Evolutionary conservation across 2,113 vertebrate species (phyloP), one percentile per base, ranked within the genome.

Genomic region (Upupa epops): DNA sequence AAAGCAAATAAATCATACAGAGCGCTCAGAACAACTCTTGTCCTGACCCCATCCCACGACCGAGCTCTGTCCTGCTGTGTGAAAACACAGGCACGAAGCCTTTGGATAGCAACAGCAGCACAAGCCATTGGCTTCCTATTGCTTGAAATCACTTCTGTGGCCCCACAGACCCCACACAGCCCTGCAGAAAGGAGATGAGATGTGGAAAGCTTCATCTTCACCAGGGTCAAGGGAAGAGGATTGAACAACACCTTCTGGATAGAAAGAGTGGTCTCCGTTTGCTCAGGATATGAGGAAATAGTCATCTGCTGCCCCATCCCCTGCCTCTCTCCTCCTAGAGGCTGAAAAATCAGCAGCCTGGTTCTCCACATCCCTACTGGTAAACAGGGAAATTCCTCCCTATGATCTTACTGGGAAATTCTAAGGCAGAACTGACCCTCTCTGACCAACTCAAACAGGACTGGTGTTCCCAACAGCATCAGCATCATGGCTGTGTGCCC

Each of bases 281-380:
- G 21, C 63, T 61, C 36, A 60, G 29, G 71, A 17, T 37, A 29
- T 1, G 13, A 56, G n/a, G 3, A 70, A 28, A 13, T 4, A 17
- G 7, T 14, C 52, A 42, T 34, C 2, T 48, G 20, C 11, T 18
- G 1, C 80, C 28, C 7, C 0, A 1, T 3, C 11, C 9, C 12
- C 8, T 29, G 4, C 7, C 40, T 20, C 25, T 6, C 14, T 61
- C n/a, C 18, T 36, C 29, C 10, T 42, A 21, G 13, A 32, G 49
- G 66, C 54, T 69, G 61, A 20, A 51, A 31, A 28, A n/a, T 9
- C 48, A 55, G 8, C 34, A 32, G 17, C 6, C 15, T 60, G 58
- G 4, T 25, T 21, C 61, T 19, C 34, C 6, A 2, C 3, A 12
- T 16, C 54, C 48, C 5, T 9, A 7, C 29, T 16, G 34, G 16